Conservation (phyloP, 2,797 vertebrate species). For the Momotus momota region DNA sequence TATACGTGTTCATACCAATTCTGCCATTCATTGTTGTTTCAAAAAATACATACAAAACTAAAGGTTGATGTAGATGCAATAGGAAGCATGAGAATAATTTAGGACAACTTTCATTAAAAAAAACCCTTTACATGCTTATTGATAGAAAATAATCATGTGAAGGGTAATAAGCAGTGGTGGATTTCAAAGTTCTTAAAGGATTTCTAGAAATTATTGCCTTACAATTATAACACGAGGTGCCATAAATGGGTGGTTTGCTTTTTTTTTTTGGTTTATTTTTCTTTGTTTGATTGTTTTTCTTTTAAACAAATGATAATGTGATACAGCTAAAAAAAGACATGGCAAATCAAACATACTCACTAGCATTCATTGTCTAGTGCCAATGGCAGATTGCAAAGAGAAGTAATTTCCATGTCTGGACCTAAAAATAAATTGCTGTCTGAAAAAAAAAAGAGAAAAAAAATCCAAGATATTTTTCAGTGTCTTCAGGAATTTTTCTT, state of each 20-base stretch:
- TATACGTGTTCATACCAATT: neutral
- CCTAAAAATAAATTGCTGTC: neutral
- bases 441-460: neutral
- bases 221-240: neutral
- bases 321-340: neutral
- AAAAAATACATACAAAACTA: neutral
- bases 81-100: neutral
- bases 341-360: neutral
- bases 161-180: rapidly evolving
- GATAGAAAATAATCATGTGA: neutral
- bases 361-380: neutral
- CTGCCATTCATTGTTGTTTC: neutral
- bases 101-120: neutral
- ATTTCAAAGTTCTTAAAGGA: neutral
- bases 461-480: rapidly evolving
- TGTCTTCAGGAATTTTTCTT: neutral
- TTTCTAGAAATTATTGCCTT: neutral
- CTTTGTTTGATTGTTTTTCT: neutral
- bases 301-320: neutral
- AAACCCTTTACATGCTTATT: neutral
- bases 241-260: neutral
- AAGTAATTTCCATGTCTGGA: neutral
- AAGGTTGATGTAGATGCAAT: neutral
- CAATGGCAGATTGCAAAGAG: neutral
- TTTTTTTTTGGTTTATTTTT: neutral